Percentiles rank a stretch among this genome's conserved stretches.
These are phyloP conservation scores for Octonoba sinensis DNA, from an alignment of 2,888 invertebrate species.

Conservation along the genomic window DNA sequence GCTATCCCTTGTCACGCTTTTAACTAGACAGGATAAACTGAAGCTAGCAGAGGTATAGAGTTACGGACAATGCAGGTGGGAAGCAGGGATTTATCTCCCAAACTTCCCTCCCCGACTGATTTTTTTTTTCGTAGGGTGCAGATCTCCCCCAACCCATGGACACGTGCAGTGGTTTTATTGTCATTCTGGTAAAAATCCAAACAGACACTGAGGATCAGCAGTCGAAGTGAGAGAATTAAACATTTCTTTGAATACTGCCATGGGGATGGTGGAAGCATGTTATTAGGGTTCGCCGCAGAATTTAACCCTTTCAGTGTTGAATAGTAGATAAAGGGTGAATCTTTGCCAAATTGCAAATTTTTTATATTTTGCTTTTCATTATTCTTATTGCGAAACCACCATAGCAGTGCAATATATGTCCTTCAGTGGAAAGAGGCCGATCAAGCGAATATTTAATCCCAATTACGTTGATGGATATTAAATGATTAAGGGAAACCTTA, in stretches of 20 bases:
- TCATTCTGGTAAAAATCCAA: constrained; percentile 9
- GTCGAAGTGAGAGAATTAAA: neutral
- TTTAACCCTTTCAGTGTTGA: no score
- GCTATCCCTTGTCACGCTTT: constrained; percentile 25
- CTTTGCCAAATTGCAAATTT: no score
- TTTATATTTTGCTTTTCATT: no score
- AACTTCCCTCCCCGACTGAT: no score
- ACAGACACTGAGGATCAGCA: neutral
- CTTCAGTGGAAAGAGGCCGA: no score
- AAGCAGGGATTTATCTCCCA: constrained; percentile 25
- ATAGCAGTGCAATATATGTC: no score
- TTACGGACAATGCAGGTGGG: constrained; percentile 35
- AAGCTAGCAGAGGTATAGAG: constrained; percentile 23
- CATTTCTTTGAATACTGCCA: neutral
- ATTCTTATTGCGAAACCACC: no score
- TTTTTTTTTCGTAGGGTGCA: constrained; percentile 5
- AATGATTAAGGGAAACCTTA: no score
- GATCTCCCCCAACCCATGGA: constrained; percentile 5
- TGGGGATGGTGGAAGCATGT: neutral
- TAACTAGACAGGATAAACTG: constrained; percentile 16
- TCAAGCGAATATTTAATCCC: no score
- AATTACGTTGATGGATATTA: no score
- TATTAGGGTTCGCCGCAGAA: constrained; percentile 25
- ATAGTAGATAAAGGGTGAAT: no score
- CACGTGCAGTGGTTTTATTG: constrained; percentile 36